phyloP scores from a whole-genome alignment of 2,797 vertebrate species.

The Chelonia mydas region DNA sequence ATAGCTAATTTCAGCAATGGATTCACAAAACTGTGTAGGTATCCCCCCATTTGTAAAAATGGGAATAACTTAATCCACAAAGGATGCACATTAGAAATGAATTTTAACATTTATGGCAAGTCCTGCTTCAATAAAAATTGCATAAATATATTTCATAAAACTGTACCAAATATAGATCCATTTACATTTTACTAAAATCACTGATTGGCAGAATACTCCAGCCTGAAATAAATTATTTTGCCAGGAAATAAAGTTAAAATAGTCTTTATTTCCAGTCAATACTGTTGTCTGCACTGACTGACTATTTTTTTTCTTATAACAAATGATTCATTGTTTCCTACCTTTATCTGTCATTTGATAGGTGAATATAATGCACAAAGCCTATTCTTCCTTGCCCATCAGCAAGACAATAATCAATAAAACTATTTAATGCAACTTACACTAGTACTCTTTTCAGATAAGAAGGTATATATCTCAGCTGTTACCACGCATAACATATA shows the following conservation, averaged over 20 bases:
- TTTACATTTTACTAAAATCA: not conserved
- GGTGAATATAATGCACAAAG: not conserved
- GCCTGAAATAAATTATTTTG: not conserved
- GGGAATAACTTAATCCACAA: constrained; percentile 26
- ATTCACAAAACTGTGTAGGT: not conserved
- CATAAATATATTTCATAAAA: not conserved
- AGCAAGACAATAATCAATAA: not conserved
- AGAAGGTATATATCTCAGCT: too few relatives aligned
- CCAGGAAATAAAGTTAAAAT: not conserved
- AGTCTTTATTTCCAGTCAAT: not conserved
- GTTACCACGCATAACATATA: too few relatives aligned
- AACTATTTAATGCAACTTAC: not conserved
- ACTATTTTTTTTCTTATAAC: not conserved
- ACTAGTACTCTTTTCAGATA: not conserved
- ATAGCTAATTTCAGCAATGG: constrained; percentile 64
- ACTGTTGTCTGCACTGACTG: not conserved
- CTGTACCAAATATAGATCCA: not conserved
- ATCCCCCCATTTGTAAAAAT: not conserved
- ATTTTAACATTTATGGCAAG: fast-evolving
- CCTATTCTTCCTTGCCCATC: not conserved
- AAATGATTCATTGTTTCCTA: not conserved
- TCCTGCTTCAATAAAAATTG: not conserved
- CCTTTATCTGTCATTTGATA: not conserved
- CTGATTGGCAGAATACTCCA: not conserved
- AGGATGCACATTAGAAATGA: not conserved